Base-by-base conservation (phyloP, 2,888 invertebrate genomes). In the Eurytoma californica region DNA sequence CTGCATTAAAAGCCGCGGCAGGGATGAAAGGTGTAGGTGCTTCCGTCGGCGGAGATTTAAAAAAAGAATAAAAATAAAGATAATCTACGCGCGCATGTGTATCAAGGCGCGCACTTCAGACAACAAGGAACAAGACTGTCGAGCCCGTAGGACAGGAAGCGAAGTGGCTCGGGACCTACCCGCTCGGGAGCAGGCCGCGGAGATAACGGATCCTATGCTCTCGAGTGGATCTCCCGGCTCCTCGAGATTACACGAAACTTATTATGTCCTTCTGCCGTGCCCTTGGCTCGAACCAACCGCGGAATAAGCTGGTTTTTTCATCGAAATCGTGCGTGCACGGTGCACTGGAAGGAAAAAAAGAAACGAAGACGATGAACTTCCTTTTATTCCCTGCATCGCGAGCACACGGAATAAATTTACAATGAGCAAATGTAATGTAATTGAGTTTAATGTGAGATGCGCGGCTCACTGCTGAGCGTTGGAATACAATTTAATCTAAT, bases 51-150 rank as follows among this genome's bases (percentile, higher is more conserved):
- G 24, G 9, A 39, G 16, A 66, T 49, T 49, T 47, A 9, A 47
- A 14, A 47, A 65, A 47, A 65, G 47, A 65, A 65, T 18, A 66
- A 49, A 39, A 39, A 39, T 39, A 24, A 7, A 47, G 39, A 30
- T 18, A n/a, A 39, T n/a, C 7, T 18, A 47, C 12, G n/a, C 63
- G 28, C 7, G 63, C 30, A 16, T 28, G 18, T 49, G 12, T 60
- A 70, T 47, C 70, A 57, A 55, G 28, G n/a, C 51, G 49, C 14
- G 28, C 58, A 65, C 67, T 61, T 24, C 51, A 68, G 79, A 79
- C 69, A 73, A 69, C 63, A 69, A 79, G 65, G 66, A 69, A 69
- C 58, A 65, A 60, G 72, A 61, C 49, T 73, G 72, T 73, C 72
- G 66, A 60, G 67, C 28, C 4, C 18, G 47, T 13, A 30, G 30